Base-by-base conservation (phyloP, 2,113 vertebrate species). In the Scalopus aquaticus region DNA sequence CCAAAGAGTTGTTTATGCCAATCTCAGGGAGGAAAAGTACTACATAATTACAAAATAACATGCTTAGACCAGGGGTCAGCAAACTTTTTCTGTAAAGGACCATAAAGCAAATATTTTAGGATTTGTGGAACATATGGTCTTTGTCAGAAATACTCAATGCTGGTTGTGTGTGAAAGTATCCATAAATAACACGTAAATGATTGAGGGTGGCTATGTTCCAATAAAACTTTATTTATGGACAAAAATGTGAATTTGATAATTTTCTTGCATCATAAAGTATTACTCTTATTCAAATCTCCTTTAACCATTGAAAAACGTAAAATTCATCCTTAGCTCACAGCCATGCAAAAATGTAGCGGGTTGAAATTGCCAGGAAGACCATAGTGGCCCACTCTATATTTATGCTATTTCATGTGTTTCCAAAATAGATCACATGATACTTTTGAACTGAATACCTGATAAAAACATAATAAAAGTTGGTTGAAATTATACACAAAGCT, bases 21-120 rank as follows among this genome's bases (percentile, higher is more conserved):
- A 77, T 96, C 90, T 79, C 77, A 64, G 64, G 72, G 69, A 96
- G 95, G 96, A 97, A 97, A 97, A 96, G 86, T 97, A 90, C 95
- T 94, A 95, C 84, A 93, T 95, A 97, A 96, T 95, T 95, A 94
- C 79, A 95, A 96, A 97, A 96, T 96, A 93, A 76, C 89, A 93
- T 92, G 93, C 92, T 97, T 91, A 89, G 58, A 92, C 20, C 39
- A 90, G 49, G 77, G 90, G 88, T 92, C 80, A 79, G 84, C 90
- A 95, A 85, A 81, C 54, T 5, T 88, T 93, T 94, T 95, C 95
- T 94, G 26, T 58, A 81, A 95, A 95, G 72, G 67, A 72, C 77
- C 84, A 94, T 39, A 93, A 35, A 85, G 44, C 92, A 94, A 96
- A 92, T 92, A 91, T 77, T 90, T 85, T 82, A 95, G 85, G 69